Conservation (phyloP, 1,140 invertebrate genomes). For the Carposina sasakii region DNA sequence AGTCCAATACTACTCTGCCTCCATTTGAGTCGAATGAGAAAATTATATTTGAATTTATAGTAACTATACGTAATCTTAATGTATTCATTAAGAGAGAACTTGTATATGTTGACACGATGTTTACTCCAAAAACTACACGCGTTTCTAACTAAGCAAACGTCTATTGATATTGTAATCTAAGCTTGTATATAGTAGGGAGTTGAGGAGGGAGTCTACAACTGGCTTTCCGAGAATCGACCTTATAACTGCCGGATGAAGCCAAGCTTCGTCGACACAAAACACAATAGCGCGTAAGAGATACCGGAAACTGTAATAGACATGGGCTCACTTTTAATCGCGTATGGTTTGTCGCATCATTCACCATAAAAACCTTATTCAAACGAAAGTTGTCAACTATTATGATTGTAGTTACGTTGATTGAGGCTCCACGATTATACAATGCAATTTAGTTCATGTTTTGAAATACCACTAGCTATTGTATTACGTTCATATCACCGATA, state of each 20-base stretch:
- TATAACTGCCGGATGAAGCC: conserved; percentile 32
- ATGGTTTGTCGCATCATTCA: conserved; percentile 30
- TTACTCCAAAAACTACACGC: conserved; percentile 31
- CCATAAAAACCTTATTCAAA: conserved; percentile 20
- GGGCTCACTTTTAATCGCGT: conserved; percentile 34
- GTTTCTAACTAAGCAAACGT: conserved; percentile 24
- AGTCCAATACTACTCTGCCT: too few relatives aligned
- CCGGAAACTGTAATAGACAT: conserved; percentile 55
- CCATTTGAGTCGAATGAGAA: too few relatives aligned
- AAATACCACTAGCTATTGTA: conserved; percentile 17
- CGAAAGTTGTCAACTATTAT: conserved; percentile 1
- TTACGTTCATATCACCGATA: conserved; percentile 14
- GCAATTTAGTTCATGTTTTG: conserved; percentile 14
- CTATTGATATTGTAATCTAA: conserved; percentile 51
- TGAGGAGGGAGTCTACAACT: conserved; percentile 21
- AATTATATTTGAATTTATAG: too few relatives aligned
- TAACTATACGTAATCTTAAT: too few relatives aligned
- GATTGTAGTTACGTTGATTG: too few relatives aligned
- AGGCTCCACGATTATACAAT: conserved; percentile 11
- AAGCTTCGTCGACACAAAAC: conserved; percentile 35
- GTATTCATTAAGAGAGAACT: too few relatives aligned
- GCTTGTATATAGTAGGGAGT: conserved; percentile 24
- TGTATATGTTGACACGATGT: too few relatives aligned
- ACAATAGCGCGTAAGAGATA: conserved; percentile 44
- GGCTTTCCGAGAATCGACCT: conserved; percentile 42